A percentile compares a stretch with the other conserved stretches of the same genome.
Evolutionary conservation across 2,888 invertebrate species (phyloP).

Genomic region (Poecilus cupreus): DNA sequence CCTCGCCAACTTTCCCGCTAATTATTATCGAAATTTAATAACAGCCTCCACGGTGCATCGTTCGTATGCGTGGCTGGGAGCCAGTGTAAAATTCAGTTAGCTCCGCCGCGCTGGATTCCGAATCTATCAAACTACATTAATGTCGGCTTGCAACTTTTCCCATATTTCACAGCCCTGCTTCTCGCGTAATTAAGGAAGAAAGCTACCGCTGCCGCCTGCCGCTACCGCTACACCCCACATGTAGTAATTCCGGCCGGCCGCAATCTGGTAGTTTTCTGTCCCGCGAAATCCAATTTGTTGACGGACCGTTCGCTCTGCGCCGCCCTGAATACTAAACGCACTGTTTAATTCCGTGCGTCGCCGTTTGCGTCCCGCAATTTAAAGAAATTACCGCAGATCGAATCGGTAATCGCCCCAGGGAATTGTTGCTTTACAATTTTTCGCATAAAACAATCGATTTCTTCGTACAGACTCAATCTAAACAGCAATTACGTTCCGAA

Average conservation of each 20-base stretch:
- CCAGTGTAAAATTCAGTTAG: conserved; percentile 46
- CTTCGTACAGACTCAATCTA: conserved; percentile 42
- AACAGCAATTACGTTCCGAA: conserved; percentile 25
- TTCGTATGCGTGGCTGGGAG: too few relatives aligned
- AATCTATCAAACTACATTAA: conserved; percentile 71
- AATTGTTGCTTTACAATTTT: conserved; percentile 38
- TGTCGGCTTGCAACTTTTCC: conserved; percentile 70
- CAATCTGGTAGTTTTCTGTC: conserved; percentile 52
- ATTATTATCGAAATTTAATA: conserved; percentile 52
- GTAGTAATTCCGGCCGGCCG: conserved; percentile 37
- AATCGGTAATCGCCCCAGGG: conserved; percentile 48
- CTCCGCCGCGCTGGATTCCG: conserved; percentile 62
- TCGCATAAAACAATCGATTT: conserved; percentile 41
- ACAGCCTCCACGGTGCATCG: conserved; percentile 6
- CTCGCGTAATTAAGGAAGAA: conserved; percentile 46
- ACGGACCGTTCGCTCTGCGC: conserved; percentile 34
- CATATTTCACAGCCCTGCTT: conserved; percentile 66
- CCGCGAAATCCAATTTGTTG: conserved; percentile 51
- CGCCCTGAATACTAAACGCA: conserved; percentile 53
- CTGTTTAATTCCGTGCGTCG: conserved; percentile 46
- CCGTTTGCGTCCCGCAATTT: conserved; percentile 47
- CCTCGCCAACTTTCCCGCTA: not conserved
- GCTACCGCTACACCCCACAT: conserved; percentile 16
- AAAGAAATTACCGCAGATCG: conserved; percentile 53
- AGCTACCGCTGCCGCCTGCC: not conserved